phyloP scores from a whole-genome alignment of 2,113 vertebrate genomes.

The Corythoichthys intestinalis region DNA sequence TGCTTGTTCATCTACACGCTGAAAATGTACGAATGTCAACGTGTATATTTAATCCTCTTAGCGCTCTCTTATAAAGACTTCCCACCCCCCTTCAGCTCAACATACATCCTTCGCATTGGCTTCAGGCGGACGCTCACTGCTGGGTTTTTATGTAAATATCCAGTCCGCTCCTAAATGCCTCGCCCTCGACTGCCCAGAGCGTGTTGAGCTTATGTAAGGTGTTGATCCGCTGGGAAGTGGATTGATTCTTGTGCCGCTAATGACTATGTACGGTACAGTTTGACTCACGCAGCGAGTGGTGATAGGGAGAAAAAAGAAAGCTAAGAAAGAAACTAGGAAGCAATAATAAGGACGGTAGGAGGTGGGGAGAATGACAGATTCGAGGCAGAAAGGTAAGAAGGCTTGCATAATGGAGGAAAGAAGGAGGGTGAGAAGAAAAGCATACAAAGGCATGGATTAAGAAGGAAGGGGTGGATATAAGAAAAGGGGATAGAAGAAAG shows the following conservation, averaged over 20 bases:
- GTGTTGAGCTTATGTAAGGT: background rate
- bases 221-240: background rate
- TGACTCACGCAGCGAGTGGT: background rate
- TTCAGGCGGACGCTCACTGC: background rate
- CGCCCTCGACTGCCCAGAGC: background rate
- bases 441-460: background rate
- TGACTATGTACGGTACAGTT: background rate
- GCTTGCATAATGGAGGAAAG: background rate
- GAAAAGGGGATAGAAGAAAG: background rate
- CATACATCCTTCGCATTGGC: background rate
- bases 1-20: background rate
- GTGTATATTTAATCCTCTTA: conserved; percentile 7
- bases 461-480: background rate
- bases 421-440: background rate
- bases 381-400: background rate
- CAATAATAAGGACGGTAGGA: background rate
- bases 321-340: background rate
- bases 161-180: background rate
- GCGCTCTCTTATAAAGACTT: conserved; percentile 6
- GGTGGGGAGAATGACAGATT: background rate
- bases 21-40: background rate
- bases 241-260: background rate
- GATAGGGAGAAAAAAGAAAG: background rate
- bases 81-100: background rate
- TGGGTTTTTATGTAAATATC: background rate